Base-by-base conservation (phyloP, 1,140 invertebrate genomes). In the Kradibia gibbosae region DNA sequence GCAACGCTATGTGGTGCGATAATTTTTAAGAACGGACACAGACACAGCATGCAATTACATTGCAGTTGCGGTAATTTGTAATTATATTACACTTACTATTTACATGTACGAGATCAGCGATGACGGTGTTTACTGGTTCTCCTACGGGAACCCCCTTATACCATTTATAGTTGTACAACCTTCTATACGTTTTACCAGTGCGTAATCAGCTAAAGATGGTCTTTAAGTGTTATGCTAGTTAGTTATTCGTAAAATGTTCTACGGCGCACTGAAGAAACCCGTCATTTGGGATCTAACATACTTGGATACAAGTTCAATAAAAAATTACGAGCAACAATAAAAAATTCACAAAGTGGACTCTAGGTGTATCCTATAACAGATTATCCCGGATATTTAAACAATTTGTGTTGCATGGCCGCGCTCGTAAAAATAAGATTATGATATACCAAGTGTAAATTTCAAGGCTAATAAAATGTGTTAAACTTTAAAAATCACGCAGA, bases 51-150 rank as follows among this genome's bases (percentile, higher is more conserved):
- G 50, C 15, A 17, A 53, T 53, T 53, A 53, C 50, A 53, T 53
- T 53, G 50, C 50, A 53, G 15, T 53, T 53, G 22, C 50, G 50
- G 50, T 53, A 53, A 53, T 53, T 53, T 53, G 17, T 67, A 67
- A 39, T 67, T 67, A 67, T 39, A 67, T 39, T n/a, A 22, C 62
- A 39, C 10, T 39, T 39, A n/a, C 34, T 67, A 67, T 67, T 67
- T 39, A 39, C 62, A 67, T 67, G 62, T 0, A 36, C 62, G 34
- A 39, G 62, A 39, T 39, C 62, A n/a, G 13, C 7, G 34, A 62
- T 62, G 60, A 34, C 60, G 62, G 34, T 67, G 62, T 67, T 67
- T 67, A 39, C 15, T 67, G 17, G 34, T 20, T 39, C 1, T n/a
- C 3, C 34, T 39, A 8, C 5, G 39, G 3, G 7, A 39, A 17